These are phyloP conservation scores for Sorex fumeus DNA, from an alignment of 2,113 vertebrate genomes.

Conservation along the genomic window DNA sequence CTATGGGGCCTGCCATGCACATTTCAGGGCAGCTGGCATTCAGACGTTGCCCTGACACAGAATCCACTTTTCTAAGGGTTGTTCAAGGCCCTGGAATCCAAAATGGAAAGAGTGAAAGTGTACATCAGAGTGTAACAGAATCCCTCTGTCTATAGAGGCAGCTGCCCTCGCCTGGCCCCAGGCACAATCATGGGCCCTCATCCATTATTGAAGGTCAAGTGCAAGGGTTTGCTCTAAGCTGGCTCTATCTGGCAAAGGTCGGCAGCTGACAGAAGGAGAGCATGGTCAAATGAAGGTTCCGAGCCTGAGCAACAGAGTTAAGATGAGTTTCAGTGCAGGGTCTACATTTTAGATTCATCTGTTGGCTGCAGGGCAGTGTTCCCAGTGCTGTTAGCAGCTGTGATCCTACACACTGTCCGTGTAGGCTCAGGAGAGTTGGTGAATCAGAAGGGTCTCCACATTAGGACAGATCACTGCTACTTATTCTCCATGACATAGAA, in stretches of 20 bases:
- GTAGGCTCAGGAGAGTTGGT: background rate
- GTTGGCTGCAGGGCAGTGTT: background rate
- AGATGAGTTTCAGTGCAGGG: background rate
- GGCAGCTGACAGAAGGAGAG: background rate
- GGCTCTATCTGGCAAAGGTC: background rate
- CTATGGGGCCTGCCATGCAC: background rate
- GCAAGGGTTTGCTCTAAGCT: background rate
- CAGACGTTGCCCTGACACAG: background rate
- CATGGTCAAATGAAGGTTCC: background rate
- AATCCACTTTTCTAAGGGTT: slow-evolving; percentile 57
- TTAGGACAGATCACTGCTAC: background rate
- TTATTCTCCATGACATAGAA: background rate
- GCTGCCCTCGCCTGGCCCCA: background rate
- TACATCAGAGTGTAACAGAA: slow-evolving; percentile 55
- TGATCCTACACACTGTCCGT: accelerated
- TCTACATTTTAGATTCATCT: background rate
- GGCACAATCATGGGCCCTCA: background rate
- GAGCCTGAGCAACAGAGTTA: too few relatives aligned
- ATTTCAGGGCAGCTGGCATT: slow-evolving; percentile 35
- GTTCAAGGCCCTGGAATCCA: slow-evolving; percentile 1
- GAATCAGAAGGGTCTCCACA: background rate
- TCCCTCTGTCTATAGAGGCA: background rate
- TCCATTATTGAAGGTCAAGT: slow-evolving; percentile 51
- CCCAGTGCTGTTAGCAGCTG: background rate
- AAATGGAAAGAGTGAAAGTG: slow-evolving; percentile 59